Base-by-base conservation (phyloP, 2,113 vertebrate species). In the Oryzias woworae region DNA sequence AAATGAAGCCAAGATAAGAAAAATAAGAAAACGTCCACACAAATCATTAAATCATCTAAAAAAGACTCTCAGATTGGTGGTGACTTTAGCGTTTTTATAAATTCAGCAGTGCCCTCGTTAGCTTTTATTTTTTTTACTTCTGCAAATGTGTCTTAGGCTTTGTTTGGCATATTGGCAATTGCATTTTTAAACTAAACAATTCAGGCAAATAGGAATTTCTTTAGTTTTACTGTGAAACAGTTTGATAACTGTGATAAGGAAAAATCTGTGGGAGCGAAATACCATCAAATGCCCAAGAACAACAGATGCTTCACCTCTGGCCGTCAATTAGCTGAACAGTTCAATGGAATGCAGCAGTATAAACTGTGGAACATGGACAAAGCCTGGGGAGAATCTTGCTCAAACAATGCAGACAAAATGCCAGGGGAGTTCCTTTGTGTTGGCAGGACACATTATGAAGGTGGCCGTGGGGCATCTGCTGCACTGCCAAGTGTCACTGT, bases 401-500 rank as follows among this genome's bases (percentile, higher is more conserved):
- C 55, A 59, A 58, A 75, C 65, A 59, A 66, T 57, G 75, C 81
- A 80, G 83, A 57, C 51, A 54, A 85, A 75, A 75, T 78, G 72
- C 78, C 77, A 84, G 58, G 71, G 54, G 73, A 80, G 56, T 62
- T 72, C 46, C 55, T 65, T 53, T 79, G 76, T 73, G 60, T 80
- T 82, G 80, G 79, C 75, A 73, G 45, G 2, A 50, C 58, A 66
- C 67, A 70, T 74, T 78, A 75, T 66, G 66, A 74, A 72, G 85
- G 79, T 59, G 53, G 78, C 69, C 71, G 74, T 42, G 4, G 58
- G 78, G 66, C 76, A 67, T 58, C 55, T 53, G 53, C 45, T 53
- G 51, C 50, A 59, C 55, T 45, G 83, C 81, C 81, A 82, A 88
- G 77, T 79, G 83, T 67, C 85, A 84, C 17, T 12, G 57, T 80